Base-by-base conservation (phyloP, 30 jellyfish, hydroid and myxozoan genomes). In the Chrysaora quinquecirrha region DNA sequence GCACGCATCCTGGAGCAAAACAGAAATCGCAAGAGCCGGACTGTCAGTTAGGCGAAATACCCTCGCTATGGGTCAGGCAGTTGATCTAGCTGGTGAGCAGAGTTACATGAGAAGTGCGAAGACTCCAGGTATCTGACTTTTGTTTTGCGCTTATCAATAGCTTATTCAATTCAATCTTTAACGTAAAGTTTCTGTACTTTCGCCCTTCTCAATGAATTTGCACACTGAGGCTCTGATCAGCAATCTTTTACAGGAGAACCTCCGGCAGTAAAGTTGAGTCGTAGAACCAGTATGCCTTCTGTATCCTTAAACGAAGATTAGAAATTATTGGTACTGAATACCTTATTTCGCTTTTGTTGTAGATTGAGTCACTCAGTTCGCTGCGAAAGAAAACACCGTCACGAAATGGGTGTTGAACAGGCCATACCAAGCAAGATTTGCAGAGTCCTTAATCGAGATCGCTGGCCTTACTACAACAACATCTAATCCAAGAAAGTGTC, bases 111-210 rank as follows among this genome's bases (percentile, higher is more conserved):
- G 49, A 22, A 23, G 32, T 2, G 66, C 85, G 1, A 81, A 66
- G 68, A 81, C 91, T 9, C 85, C 85, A 65, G 91, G 91, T 81
- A n/a, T n/a, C n/a, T n/a, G n/a, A n/a, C n/a, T n/a, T n/a, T n/a
- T n/a, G n/a, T n/a, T n/a, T n/a, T n/a, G n/a, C n/a, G n/a, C n/a
- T n/a, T n/a, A n/a, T n/a, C n/a, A n/a, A n/a, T n/a, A n/a, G n/a
- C n/a, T n/a, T n/a, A n/a, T n/a, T n/a, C n/a, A n/a, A n/a, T n/a
- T n/a, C n/a, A n/a, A n/a, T n/a, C n/a, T n/a, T n/a, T n/a, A n/a
- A n/a, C n/a, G n/a, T n/a, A n/a, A n/a, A n/a, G n/a, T n/a, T n/a
- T n/a, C n/a, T n/a, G n/a, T n/a, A n/a, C n/a, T n/a, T n/a, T n/a
- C n/a, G n/a, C n/a, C n/a, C n/a, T n/a, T n/a, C n/a, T n/a, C n/a